Evolutionary conservation across 1,140 invertebrate genomes (phyloP).

Genomic region (Sycophila sp.): DNA sequence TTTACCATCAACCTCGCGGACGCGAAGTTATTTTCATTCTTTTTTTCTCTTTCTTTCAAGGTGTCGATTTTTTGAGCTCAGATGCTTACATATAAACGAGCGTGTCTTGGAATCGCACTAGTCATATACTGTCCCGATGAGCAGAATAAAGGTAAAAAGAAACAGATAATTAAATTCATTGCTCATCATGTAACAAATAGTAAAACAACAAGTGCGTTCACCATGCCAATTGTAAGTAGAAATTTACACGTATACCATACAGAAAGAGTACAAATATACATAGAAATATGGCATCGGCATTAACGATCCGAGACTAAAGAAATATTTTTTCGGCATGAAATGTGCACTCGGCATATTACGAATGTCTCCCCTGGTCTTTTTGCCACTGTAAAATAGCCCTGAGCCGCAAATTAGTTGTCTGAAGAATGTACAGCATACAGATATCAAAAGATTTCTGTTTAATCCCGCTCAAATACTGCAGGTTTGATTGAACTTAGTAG

Average conservation of each 20-base stretch:
- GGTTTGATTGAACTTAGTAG: conserved; percentile 56
- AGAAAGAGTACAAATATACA: conserved; percentile 17
- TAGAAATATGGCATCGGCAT: conserved; percentile 22
- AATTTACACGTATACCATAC: conserved; percentile 23
- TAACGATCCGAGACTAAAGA: not conserved
- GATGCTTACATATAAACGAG: not conserved
- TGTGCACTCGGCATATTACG: not conserved
- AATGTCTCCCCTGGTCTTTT: not conserved
- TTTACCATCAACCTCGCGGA: not conserved
- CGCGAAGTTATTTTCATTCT: not conserved
- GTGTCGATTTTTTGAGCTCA: not conserved
- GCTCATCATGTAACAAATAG: not conserved
- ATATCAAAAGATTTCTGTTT: conserved; percentile 20
- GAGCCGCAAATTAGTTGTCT: not conserved
- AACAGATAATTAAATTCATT: conserved; percentile 5
- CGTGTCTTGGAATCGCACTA: not conserved
- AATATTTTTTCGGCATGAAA: not conserved
- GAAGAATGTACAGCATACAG: conserved; percentile 37
- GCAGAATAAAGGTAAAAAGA: not conserved
- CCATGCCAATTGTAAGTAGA: not conserved
- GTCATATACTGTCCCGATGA: not conserved
- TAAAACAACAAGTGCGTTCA: not conserved
- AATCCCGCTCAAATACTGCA: no score
- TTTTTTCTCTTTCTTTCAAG: conserved; percentile 16
- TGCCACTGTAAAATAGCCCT: conserved; percentile 10